Evolutionary conservation across 2,113 vertebrate species (phyloP).

Genomic region (Mystacornis crossleyi): DNA sequence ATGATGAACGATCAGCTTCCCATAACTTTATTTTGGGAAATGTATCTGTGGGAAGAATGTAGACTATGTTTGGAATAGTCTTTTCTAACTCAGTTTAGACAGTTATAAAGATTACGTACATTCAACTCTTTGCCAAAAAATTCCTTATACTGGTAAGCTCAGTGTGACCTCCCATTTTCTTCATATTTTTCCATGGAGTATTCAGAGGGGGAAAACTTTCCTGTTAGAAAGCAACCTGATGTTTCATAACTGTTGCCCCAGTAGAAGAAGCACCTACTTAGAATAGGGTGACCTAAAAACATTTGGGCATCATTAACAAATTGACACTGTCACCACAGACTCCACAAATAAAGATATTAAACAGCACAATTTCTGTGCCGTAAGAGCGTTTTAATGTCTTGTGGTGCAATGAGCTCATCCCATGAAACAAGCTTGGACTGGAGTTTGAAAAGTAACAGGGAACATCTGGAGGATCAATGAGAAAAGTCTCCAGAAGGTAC

Average conservation of each 20-base stretch:
- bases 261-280: background rate
- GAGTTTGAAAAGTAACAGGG: background rate
- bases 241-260: background rate
- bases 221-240: background rate
- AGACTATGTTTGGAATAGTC: background rate
- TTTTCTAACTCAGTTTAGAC: constrained; percentile 6
- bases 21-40: constrained; percentile 17
- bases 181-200: background rate
- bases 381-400: background rate
- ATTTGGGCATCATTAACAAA: background rate
- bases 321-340: background rate
- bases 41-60: constrained; percentile 8
- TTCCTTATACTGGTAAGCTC: constrained; percentile 7
- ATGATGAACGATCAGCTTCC: background rate
- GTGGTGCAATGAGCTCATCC: background rate
- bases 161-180: background rate
- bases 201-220: background rate
- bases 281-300: background rate
- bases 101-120: constrained; percentile 1
- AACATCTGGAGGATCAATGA: background rate
- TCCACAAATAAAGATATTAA: background rate
- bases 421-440: background rate
- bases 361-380: background rate
- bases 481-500: background rate
- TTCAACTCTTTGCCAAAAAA: background rate